Percentiles rank a stretch among this genome's conserved stretches.
Conservation (phyloP, 2,888 invertebrate species). For the Eumacrocentrus americanus region DNA sequence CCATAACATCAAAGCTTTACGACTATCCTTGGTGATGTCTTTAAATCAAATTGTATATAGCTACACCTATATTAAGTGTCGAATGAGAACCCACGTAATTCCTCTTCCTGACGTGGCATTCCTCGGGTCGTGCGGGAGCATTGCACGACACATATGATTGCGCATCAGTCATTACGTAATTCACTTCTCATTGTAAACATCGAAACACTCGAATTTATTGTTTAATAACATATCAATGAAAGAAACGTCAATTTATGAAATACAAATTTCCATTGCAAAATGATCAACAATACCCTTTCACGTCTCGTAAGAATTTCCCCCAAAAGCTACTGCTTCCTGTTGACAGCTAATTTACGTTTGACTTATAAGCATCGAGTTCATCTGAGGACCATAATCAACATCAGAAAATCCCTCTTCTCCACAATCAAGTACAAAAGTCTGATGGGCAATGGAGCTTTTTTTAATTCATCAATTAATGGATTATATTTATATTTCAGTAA, state of each 20-base stretch:
- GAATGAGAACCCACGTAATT: slow-evolving; percentile 14
- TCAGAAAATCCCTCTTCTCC: neutral
- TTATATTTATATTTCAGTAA: slow-evolving; percentile 26
- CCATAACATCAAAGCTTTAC: no score
- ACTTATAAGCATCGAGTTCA: neutral
- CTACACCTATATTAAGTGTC: no score
- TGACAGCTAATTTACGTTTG: neutral
- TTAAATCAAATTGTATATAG: no score
- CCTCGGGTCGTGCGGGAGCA: slow-evolving; percentile 8
- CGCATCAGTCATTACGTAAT: neutral
- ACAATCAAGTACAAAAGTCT: neutral
- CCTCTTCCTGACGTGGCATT: slow-evolving; percentile 1
- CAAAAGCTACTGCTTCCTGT: neutral
- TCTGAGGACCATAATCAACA: no score
- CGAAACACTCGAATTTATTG: neutral
- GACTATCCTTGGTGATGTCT: no score
- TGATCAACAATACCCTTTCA: neutral
- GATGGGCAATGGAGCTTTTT: neutral
- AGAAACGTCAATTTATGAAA: neutral
- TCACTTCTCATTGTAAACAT: neutral
- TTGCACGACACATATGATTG: slow-evolving; percentile 5
- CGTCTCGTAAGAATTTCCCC: neutral
- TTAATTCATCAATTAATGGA: neutral
- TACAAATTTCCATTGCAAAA: neutral
- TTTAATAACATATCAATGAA: neutral